These are phyloP conservation scores for Lampris incognitus DNA, from an alignment of 2,113 vertebrate genomes.

Conservation along the genomic window DNA sequence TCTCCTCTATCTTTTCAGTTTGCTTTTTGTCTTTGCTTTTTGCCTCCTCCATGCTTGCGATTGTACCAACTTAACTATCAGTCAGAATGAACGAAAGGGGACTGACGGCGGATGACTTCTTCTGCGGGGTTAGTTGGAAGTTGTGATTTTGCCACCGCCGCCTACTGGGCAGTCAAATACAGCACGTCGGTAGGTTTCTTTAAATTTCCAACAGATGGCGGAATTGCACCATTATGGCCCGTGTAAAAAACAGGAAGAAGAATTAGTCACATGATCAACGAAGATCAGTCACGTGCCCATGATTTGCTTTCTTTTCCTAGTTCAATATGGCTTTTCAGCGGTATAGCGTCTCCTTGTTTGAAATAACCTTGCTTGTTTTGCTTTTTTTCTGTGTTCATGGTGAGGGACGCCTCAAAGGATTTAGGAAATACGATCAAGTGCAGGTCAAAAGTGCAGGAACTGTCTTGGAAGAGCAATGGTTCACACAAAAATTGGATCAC, in stretches of 20 bases:
- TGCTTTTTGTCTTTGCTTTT: slow-evolving; percentile 84
- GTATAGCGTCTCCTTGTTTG: neutral
- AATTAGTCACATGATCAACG: slow-evolving; percentile 65
- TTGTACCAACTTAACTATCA: slow-evolving; percentile 37
- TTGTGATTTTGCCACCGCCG: slow-evolving; percentile 22
- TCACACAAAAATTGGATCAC: slow-evolving; percentile 79
- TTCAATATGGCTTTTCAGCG: slow-evolving; percentile 49
- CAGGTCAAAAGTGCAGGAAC: neutral
- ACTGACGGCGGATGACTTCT: slow-evolving; percentile 5
- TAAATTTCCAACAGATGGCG: neutral
- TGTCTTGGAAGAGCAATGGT: slow-evolving; percentile 70
- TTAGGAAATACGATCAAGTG: slow-evolving; percentile 22
- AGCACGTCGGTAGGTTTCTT: neutral
- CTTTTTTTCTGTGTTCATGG: slow-evolving; percentile 11
- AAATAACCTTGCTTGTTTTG: neutral
- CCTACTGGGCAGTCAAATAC: slow-evolving; percentile 19
- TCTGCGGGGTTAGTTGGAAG: neutral
- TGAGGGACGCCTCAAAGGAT: slow-evolving; percentile 36
- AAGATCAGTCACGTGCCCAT: slow-evolving; percentile 42
- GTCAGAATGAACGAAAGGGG: slow-evolving; percentile 33
- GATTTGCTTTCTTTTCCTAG: neutral
- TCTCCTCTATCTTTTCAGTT: slow-evolving; percentile 78
- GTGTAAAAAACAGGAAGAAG: neutral
- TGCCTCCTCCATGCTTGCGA: slow-evolving; percentile 80
- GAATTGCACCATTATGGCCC: too few relatives aligned